Evolutionary conservation across 2,888 invertebrate species (phyloP).

Genomic region (Incurvaria masculella): DNA sequence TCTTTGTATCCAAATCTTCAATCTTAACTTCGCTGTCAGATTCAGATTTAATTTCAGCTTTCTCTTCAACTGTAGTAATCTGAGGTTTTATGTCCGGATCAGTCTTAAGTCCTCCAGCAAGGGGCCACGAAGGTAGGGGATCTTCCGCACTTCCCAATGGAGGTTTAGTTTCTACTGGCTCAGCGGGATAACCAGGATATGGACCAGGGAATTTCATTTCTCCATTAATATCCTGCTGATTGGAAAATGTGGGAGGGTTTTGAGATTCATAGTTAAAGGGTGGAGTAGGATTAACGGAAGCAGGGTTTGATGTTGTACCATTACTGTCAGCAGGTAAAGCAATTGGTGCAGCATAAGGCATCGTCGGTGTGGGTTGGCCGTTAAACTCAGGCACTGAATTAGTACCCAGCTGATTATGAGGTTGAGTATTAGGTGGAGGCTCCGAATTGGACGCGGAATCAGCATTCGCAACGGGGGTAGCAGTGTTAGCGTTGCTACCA

Average conservation of each 20-base stretch:
- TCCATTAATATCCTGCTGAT: conserved; percentile 23
- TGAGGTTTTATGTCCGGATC: conserved; percentile 38
- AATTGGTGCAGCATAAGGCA: conserved; percentile 13
- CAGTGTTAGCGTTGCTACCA: neutral
- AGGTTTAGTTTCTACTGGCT: conserved; percentile 36
- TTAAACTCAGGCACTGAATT: neutral
- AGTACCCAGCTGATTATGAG: neutral
- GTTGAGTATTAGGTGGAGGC: neutral
- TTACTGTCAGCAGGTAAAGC: conserved; percentile 28
- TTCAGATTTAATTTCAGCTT: conserved; percentile 48
- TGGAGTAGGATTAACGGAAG: conserved; percentile 15
- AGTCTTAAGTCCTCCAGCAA: conserved; percentile 39
- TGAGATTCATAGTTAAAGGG: conserved; percentile 29
- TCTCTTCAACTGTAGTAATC: conserved; percentile 35
- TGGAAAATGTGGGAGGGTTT: conserved; percentile 27
- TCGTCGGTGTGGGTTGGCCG: neutral
- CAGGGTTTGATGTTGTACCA: neutral
- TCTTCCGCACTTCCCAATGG: conserved; percentile 39
- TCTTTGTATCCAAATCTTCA: conserved; percentile 49
- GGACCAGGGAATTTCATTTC: conserved; percentile 30
- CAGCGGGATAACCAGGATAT: conserved; percentile 31
- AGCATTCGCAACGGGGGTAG: neutral
- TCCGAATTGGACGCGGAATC: neutral
- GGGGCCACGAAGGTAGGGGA: conserved; percentile 42
- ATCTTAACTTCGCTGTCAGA: conserved; percentile 53